Conservation (phyloP, 1,140 invertebrate genomes). For the Lasaia peninsularis region DNA sequence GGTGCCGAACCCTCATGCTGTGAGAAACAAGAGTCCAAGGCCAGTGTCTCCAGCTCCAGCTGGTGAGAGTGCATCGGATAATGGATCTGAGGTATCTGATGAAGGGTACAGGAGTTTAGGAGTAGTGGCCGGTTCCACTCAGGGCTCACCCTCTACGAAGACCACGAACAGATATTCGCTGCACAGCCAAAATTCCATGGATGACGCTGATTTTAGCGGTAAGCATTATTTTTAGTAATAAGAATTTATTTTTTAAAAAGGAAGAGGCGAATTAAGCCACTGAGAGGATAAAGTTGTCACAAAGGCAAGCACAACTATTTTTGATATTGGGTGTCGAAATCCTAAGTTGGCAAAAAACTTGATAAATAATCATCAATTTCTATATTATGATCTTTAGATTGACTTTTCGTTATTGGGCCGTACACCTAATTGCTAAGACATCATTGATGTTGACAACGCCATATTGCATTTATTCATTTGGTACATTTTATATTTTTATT, state of each 20-base stretch:
- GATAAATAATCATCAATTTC: neutral
- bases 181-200: constrained; percentile 82
- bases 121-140: constrained; percentile 78
- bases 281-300: no score
- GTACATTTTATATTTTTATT: no score
- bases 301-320: no score
- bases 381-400: no score
- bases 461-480: no score
- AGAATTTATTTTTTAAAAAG: no score
- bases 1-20: constrained; percentile 55
- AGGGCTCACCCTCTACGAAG: constrained; percentile 63
- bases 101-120: constrained; percentile 91
- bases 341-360: no score
- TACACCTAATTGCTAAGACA: no score
- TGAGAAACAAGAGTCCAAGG: constrained; percentile 60
- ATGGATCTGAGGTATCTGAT: constrained; percentile 91
- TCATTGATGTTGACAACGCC: no score
- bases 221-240: constrained; percentile 44
- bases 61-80: constrained; percentile 84
- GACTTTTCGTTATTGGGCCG: no score
- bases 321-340: no score
- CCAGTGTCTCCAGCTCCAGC: constrained; percentile 62
- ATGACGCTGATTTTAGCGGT: constrained; percentile 84
- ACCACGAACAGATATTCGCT: constrained; percentile 80
- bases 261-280: no score